A percentile compares a stretch with the other conserved stretches of the same genome.
These are phyloP conservation scores for Delia radicum DNA, from an alignment of 1,140 invertebrate genomes.

Conservation along the genomic window DNA sequence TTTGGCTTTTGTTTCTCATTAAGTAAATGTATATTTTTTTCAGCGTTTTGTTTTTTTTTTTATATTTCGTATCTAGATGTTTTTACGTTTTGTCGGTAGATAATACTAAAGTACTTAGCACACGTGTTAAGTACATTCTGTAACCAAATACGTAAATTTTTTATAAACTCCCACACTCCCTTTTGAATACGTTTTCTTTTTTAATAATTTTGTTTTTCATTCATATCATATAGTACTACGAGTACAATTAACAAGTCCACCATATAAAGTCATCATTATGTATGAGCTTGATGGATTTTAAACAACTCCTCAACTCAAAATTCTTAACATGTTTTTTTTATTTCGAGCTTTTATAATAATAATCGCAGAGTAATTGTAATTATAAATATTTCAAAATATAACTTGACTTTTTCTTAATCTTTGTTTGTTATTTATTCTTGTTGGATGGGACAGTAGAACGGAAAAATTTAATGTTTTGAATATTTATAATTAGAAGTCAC, in stretches of 20 bases:
- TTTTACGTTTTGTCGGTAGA: not conserved
- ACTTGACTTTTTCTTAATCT: not conserved
- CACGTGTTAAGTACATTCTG: not conserved
- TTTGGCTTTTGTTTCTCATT: no score
- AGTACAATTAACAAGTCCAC: not conserved
- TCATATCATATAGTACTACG: no score
- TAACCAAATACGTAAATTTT: not conserved
- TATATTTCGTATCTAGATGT: no score
- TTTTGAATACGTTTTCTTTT: not conserved
- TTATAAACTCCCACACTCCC: not conserved
- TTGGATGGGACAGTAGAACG: no score
- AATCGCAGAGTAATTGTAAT: conserved; percentile 2
- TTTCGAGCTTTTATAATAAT: not conserved
- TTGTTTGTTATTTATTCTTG: no score
- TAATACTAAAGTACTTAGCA: not conserved
- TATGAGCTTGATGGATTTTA: not conserved
- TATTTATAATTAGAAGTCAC: no score
- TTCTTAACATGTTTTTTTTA: not conserved
- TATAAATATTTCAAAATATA: not conserved
- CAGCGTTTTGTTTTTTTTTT: no score
- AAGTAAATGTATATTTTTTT: no score
- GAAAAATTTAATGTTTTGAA: no score
- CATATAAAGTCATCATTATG: conserved; percentile 1
- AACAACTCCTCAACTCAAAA: not conserved
- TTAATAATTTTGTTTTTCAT: no score